Evolutionary conservation across 2,888 invertebrate genomes (phyloP), one percentile per base, ranked within the genome.

Genomic region (Meandrusa payeni): DNA sequence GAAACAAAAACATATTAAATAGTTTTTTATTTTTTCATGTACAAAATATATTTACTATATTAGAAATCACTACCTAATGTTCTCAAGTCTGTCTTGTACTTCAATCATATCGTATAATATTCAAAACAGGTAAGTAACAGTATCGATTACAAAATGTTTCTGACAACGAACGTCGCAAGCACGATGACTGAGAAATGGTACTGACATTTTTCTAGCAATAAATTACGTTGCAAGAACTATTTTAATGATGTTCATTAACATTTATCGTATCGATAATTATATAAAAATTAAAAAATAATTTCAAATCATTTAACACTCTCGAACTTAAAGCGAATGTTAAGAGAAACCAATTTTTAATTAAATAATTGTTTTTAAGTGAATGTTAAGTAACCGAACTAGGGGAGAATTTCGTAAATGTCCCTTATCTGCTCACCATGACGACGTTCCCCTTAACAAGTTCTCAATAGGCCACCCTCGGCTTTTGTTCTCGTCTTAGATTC

Each of bases 391-490:
- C 9, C 12, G 17, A 28, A 13, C 19, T 15, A 22, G 7, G 3
- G 15, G 12, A 10, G 15, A 20, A 1, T 2, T 19, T 38, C 15
- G 10, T 9, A 3, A 13, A 20, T 26, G 10, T 13, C 27, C 20
- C n/a, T 6, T 28, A 32, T 26, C 33, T 39, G 4, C 11, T 20
- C 15, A 32, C 27, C 19, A 44, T 33, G 22, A 22, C 27, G 22
- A 23, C 38, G 12, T 22, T 29, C 27, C 27, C 27, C 27, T 39
- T 44, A 39, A 22, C 23, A 27, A 44, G 27, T 44, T 33, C 19
- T 28, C 32, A 33, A 44, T 33, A 28, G 22, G 19, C 39, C 33
- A 27, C 32, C 32, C 31, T 20, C 22, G 3, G 9, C 43, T 33
- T 38, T 44, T 38, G 43, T 43, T 31, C 19, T 24, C 19, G 32